Evolutionary conservation across 2,113 vertebrate species (phyloP), one percentile per base, ranked within the genome.

Genomic region (Sebastes schlegelii): DNA sequence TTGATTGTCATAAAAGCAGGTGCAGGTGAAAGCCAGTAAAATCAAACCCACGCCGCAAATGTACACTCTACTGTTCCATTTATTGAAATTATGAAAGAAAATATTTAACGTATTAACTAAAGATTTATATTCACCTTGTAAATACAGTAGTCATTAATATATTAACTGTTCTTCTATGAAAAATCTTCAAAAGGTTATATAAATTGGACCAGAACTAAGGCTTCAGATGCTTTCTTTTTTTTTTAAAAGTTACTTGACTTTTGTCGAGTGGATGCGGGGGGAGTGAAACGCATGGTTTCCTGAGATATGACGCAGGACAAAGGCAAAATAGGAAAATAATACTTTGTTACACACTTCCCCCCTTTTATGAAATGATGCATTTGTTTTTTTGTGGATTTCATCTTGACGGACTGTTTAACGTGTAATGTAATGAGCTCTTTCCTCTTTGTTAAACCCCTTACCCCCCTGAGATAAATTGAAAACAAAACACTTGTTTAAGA

Each of bases 111-210:
- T 95, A 94, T 94, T 89, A 92, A 94, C 90, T 92, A 94, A 95
- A 95, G 94, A 95, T 95, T 95, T 96, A 94, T 96, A 95, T 94
- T 92, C 94, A 91, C 91, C 88, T 92, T 95, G 92, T 94, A 94
- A 91, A 95, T 94, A 95, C 83, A 91, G 92, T 95, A 96, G 94
- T 94, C 89, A 92, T 95, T 96, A 95, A 95, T 96, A 95, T 96
- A 95, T 95, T 92, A 93, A 94, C 88, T 92, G 90, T 94, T 93
- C 86, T 91, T 93, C 85, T 93, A 91, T 91, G 88, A 90, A 92
- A 91, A 92, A 93, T 94, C 88, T 94, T 92, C 45, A 84, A 90
- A 95, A 94, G 83, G 93, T 93, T 94, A 91, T 94, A 88, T 88
- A 64, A 87, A 91, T 91, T 88, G 88, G 89, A 93, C 88, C 89